Evolutionary conservation across 2,888 invertebrate genomes (phyloP), one percentile per base, ranked within the genome.

Genomic region (Lochmaea crataegi): DNA sequence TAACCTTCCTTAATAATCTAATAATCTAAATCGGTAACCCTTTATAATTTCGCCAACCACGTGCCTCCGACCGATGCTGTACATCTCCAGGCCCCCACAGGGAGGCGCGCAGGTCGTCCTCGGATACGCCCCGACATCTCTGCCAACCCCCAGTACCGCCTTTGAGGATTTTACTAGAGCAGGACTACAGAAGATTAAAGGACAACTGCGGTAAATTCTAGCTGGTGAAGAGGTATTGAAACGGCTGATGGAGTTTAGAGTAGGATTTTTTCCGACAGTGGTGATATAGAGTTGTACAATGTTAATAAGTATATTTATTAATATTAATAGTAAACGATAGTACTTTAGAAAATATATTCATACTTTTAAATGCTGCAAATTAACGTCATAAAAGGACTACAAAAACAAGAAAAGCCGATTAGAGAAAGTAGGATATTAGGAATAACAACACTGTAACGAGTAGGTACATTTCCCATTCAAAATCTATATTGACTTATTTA

Each of bases 101-200:
- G 84, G 84, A 82, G 84, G 84, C 83, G 83, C 80, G 78, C 80
- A 69, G 65, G 57, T 73, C 72, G 75, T 77, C 73, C 76, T 76
- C 83, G 84, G 83, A 81, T 83, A 85, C 84, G 85, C 85, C 85
- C 83, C 83, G 80, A 81, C 76, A 80, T 78, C 80, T 82, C 83
- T 84, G 84, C 83, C 85, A 85, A 85, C 85, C 85, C 85, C 84
- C 84, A 85, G 85, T 84, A 85, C 85, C 85, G 85, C 85, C 85
- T 85, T 84, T 83, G 82, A 81, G 82, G 83, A 83, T 84, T 84
- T 82, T 80, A 77, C 53, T 16, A 51, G 61, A 79, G 2, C 78
- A 84, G 84, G 84, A 76, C 12, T 51, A n/a, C 81, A 85, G 74
- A 78, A 83, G 7, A 9, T 41, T 32, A 3, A 61, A 53, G 70